Conservation (phyloP, 2,888 invertebrate genomes). For the Noctua janthina region DNA sequence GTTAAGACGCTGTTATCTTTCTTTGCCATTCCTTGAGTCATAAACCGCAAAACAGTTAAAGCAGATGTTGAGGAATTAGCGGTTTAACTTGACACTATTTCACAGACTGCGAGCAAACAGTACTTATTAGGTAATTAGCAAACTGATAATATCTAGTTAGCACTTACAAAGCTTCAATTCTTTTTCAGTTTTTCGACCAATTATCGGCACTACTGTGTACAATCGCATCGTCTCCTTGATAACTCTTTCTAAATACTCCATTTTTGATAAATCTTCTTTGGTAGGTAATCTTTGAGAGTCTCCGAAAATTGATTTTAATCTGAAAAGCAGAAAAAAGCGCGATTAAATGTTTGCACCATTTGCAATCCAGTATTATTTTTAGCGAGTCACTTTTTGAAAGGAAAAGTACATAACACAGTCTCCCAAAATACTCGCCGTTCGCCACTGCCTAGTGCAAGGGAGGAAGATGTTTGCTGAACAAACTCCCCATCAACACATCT, state of each 20-base stretch:
- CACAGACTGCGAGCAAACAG: no score
- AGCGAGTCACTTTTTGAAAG: background rate
- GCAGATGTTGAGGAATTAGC: background rate
- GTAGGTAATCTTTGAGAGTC: constrained; percentile 81
- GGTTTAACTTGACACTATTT: background rate
- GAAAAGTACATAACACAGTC: background rate
- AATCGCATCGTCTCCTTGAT: constrained; percentile 91
- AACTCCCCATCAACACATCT: background rate
- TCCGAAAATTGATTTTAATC: constrained; percentile 86
- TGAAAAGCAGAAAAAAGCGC: constrained; percentile 67
- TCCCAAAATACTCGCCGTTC: background rate
- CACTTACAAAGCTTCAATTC: constrained; percentile 88
- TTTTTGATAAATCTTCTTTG: constrained; percentile 87
- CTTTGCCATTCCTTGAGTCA: no score
- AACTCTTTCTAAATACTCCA: constrained; percentile 90
- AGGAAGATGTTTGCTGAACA: background rate
- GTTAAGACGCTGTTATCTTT: no score
- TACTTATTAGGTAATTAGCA: no score
- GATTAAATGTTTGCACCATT: background rate
- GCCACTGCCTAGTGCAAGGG: background rate
- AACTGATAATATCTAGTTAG: background rate
- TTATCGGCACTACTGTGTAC: constrained; percentile 89
- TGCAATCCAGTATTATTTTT: background rate
- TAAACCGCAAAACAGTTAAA: background rate
- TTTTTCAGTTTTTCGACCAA: constrained; percentile 84